Conservation (phyloP, 2,797 vertebrate species). For the Nothura maculosa region DNA sequence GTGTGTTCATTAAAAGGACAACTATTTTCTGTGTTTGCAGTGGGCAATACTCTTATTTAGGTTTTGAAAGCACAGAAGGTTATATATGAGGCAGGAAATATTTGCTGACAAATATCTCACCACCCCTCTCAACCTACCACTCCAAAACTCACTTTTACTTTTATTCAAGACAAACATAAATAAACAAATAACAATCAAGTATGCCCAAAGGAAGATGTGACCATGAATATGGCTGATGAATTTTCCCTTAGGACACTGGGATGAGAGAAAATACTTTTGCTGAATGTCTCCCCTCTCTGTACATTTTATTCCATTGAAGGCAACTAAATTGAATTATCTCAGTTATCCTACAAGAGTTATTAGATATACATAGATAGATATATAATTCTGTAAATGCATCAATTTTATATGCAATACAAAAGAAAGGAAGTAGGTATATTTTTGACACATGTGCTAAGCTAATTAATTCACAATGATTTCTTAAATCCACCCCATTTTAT, state of each 20-base stretch:
- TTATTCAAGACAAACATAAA: background rate
- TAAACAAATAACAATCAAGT: too few relatives aligned
- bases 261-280: background rate
- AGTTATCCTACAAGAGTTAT: background rate
- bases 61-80: background rate
- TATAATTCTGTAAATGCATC: background rate
- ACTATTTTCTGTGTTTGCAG: background rate
- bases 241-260: background rate
- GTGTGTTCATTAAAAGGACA: background rate
- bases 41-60: background rate
- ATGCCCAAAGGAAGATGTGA: background rate
- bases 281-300: background rate
- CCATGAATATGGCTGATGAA: background rate
- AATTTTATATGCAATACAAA: background rate
- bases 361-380: background rate
- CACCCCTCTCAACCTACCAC: background rate
- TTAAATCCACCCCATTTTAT: background rate
- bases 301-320: background rate
- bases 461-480: background rate
- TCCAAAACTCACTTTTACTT: background rate
- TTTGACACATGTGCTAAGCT: background rate
- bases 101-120: background rate
- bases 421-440: background rate
- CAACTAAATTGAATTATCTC: background rate
- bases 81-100: background rate